Conservation (phyloP, 2,888 invertebrate genomes). For the Campoplex capitator region DNA sequence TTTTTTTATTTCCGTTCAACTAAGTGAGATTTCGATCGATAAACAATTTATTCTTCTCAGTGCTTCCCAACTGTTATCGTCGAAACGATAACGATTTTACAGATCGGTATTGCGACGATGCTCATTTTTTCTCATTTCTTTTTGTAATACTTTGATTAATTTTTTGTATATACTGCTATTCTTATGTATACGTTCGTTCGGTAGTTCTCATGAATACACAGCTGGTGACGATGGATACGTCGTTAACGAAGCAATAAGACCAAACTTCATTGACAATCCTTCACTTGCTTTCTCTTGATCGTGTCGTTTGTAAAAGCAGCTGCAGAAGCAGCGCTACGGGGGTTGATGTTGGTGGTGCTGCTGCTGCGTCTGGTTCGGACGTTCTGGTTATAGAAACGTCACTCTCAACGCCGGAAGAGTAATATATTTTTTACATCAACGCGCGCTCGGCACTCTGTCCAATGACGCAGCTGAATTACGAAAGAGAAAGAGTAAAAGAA, state of each 20-base stretch:
- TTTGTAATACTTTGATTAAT: conserved; percentile 13
- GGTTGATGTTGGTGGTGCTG: conserved; percentile 32
- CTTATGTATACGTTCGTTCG: conserved; percentile 37
- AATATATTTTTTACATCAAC: conserved; percentile 75
- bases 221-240: conserved; percentile 73
- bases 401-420: conserved; percentile 71
- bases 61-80: neutral
- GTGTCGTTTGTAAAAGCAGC: conserved; percentile 64
- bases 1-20: too few species aligned
- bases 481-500: conserved; percentile 25
- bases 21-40: too few species aligned
- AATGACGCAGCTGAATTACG: conserved; percentile 73
- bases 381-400: conserved; percentile 77
- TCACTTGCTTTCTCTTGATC: conserved; percentile 40
- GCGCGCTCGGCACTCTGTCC: conserved; percentile 68
- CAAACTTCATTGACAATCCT: conserved; percentile 76
- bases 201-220: conserved; percentile 65
- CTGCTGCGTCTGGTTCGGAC: conserved; percentile 75
- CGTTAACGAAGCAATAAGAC: conserved; percentile 80
- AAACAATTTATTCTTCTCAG: neutral
- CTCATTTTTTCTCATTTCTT: neutral
- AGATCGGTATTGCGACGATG: neutral
- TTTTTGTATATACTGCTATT: neutral
- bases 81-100: neutral
- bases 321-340: conserved; percentile 48